These are phyloP conservation scores for Pipistrellus pipistrellus DNA, from an alignment of 2,797 vertebrate genomes.

Conservation along the genomic window DNA sequence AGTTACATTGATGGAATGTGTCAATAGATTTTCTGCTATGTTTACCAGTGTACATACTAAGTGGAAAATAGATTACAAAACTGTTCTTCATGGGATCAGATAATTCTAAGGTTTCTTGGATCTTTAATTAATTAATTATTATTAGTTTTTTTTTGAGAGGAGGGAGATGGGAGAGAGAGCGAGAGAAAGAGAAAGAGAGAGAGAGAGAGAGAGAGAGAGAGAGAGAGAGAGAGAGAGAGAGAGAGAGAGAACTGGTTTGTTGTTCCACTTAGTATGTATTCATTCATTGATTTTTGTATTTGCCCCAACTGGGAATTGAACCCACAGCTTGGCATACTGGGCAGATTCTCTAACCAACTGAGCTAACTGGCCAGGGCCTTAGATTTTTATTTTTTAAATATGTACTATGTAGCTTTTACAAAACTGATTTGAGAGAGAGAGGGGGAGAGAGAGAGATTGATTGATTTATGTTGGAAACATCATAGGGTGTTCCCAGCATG, in stretches of 20 bases:
- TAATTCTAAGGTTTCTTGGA: constrained; percentile 12
- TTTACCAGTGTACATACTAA: background rate
- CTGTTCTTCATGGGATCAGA: background rate
- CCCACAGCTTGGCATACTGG: background rate
- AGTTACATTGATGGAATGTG: background rate
- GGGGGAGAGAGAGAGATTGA: too few relatives aligned
- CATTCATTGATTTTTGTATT: background rate
- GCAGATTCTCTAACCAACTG: background rate
- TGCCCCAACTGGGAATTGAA: background rate
- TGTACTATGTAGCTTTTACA: background rate
- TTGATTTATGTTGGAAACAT: background rate
- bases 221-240: background rate
- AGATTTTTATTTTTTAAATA: background rate
- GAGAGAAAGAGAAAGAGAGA: rapidly evolving
- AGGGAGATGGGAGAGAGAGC: background rate
- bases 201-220: background rate
- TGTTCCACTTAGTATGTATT: background rate
- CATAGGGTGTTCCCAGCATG: background rate
- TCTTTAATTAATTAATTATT: background rate
- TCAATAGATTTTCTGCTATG: background rate
- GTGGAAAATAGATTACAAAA: background rate
- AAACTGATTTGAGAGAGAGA: background rate
- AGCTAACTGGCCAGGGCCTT: background rate
- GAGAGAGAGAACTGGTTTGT: background rate
- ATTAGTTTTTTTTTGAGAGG: too few relatives aligned